Base-by-base conservation (phyloP, 2,888 invertebrate genomes). In the Lucinisca nassula region DNA sequence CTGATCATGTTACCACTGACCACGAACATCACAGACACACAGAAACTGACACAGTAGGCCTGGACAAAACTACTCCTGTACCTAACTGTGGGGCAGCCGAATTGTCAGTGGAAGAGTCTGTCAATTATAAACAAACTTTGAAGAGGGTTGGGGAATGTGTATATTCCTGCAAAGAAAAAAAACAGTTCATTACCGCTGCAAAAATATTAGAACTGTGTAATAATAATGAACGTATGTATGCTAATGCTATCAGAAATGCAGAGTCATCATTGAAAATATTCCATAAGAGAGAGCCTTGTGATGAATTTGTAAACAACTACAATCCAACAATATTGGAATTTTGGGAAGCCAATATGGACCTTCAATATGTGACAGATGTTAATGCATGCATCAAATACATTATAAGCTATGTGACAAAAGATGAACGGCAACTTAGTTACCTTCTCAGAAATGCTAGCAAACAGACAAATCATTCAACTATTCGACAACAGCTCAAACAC, bases 301-400 rank as follows among this genome's bases (percentile, higher is more conserved):
- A 74, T 21, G 1, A 38, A 35, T 32, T 27, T 17, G 58, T 74
- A 0, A 81, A 74, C 40, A 74, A 74, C n/a, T 81, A 81, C 61
- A 81, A 81, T 55, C 55, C 74, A 27, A 32, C 30, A 0, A 24
- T 74, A 17, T 37, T 81, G 27, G 38, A 35, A 74, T 8, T 35
- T 1, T 81, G 81, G 81, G 27, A 81, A 61, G 81, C 81, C 24
- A 81, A 81, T 58, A 81, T 81, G 73, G 81, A 81, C 32, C 30
- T 81, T 83, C 82, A 76, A 49, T 78, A 17, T 90, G 92, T 95
- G 0, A 74, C 93, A 21, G 94, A 95, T 91, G 88, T 92, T 49
- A 95, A 95, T 91, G 93, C 94, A 70, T 94, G 95, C 82, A 92
- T 94, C 12, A 85, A 92, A 24, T 96, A 96, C 82, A 93, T 95